A percentile compares a stretch with the other conserved stretches of the same genome.
These are phyloP conservation scores for Neoascia interrupta DNA, from an alignment of 2,888 invertebrate genomes.

Conservation along the genomic window DNA sequence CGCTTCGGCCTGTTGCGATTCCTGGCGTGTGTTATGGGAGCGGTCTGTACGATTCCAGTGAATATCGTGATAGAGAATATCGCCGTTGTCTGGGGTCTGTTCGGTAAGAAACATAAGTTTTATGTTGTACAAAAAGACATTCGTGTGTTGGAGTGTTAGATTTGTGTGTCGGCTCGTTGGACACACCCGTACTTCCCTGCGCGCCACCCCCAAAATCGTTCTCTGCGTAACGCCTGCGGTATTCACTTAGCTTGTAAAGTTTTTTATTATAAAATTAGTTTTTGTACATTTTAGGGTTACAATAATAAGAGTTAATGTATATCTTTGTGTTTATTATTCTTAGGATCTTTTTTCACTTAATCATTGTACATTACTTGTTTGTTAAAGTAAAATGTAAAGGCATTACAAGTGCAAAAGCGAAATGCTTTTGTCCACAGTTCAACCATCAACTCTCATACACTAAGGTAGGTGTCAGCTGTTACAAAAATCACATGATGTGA, in stretches of 20 bases:
- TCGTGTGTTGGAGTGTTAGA: conserved; percentile 82
- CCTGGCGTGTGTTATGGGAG: conserved; percentile 89
- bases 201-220: not conserved
- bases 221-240: conserved; percentile 62
- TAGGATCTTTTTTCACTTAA: conserved; percentile 37
- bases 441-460: conserved; percentile 13
- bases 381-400: not conserved
- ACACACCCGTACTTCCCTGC: not conserved
- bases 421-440: conserved; percentile 6
- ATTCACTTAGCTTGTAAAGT: conserved; percentile 68
- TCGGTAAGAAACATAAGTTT: conserved; percentile 97
- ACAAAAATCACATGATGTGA: no score
- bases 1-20: conserved; percentile 91
- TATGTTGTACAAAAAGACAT: conserved; percentile 97
- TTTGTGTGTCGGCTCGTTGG: not conserved
- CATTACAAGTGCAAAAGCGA: conserved; percentile 32
- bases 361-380: conserved; percentile 45
- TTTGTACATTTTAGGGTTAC: conserved; percentile 52
- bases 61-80: conserved; percentile 97
- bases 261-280: conserved; percentile 38
- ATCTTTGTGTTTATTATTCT: conserved; percentile 8
- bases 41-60: conserved; percentile 94
- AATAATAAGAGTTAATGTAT: conserved; percentile 31
- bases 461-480: no score
- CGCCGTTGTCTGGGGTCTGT: conserved; percentile 95